Evolutionary conservation across 2,888 invertebrate species (phyloP), one percentile per base, ranked within the genome.

Genomic region (Dinocampus coccinellae): DNA sequence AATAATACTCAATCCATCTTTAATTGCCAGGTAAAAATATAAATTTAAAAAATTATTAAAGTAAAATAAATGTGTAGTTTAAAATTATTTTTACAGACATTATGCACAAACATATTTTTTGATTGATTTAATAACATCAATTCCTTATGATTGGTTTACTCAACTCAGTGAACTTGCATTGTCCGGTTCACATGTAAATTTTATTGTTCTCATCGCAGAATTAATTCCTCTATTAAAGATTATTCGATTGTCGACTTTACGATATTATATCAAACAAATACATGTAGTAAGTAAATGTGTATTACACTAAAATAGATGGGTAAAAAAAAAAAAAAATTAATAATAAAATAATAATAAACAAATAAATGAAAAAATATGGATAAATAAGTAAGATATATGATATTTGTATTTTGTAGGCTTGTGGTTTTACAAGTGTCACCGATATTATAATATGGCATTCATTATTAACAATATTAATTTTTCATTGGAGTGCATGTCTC

Each of bases 51-150:
- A 0, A 26, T 47, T 33, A 34, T 4, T 13, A 47, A 55, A 26
- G 13, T 20, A 1, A 63, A 20, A 42, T n/a, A 11, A 36, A 58
- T 10, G 16, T 13, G 22, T 13, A n/a, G 36, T 13, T 66, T 0
- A 10, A 64, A 47, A 63, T 29, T 22, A 55, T 55, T 69, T 69
- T 68, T 10, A 57, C 70, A 88, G 88, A 63, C 80, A 85, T 78
- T 88, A 88, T 64, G 42, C 79, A 9, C 80, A 71, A 71, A 78
- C 82, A 55, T 81, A 77, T 61, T 88, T 88, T 74, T 10, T 84
- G n/a, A 61, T 84, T 9, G 88, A 88, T 70, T 70, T 88, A 22
- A 16, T 87, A 33, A 84, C 86, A 0, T 84, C 87, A 0, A 33
- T 88, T 26, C 85, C 84, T 0, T 84, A 82, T 55, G 70, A 69